These are phyloP conservation scores for Daboia siamensis DNA, from an alignment of 2,113 vertebrate genomes.

Conservation along the genomic window DNA sequence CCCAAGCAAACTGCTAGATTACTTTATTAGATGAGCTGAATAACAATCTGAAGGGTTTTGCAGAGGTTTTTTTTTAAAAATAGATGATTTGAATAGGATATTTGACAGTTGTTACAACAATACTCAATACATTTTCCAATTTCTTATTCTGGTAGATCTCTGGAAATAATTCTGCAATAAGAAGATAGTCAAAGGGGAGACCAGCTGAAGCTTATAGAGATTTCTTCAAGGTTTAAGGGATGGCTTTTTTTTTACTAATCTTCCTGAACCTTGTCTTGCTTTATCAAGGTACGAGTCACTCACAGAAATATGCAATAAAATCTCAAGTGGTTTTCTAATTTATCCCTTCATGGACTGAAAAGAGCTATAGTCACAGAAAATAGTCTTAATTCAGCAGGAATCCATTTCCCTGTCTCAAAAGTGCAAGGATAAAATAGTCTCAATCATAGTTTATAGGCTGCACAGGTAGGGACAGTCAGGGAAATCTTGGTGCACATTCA, in stretches of 20 bases:
- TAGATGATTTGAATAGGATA: background rate
- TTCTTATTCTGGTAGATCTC: background rate
- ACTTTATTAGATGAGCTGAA: background rate
- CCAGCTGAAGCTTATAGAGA: background rate
- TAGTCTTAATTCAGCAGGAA: background rate
- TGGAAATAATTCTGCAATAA: background rate
- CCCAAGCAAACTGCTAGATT: background rate
- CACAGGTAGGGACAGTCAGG: no score
- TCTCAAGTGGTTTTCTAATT: background rate
- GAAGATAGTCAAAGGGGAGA: background rate
- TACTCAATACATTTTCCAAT: background rate
- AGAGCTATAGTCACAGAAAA: background rate
- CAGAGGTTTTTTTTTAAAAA: background rate
- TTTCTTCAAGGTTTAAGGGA: background rate
- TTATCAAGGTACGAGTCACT: background rate
- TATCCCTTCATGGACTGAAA: background rate
- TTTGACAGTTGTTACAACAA: background rate
- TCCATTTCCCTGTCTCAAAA: background rate
- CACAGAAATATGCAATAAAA: background rate
- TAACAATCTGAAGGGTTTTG: background rate
- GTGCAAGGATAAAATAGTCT: background rate
- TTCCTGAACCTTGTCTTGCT: background rate
- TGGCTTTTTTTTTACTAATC: background rate
- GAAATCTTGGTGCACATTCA: background rate
- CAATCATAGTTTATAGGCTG: background rate